Conservation (phyloP, 2,888 invertebrate species). For the Euzophera pinguis region DNA sequence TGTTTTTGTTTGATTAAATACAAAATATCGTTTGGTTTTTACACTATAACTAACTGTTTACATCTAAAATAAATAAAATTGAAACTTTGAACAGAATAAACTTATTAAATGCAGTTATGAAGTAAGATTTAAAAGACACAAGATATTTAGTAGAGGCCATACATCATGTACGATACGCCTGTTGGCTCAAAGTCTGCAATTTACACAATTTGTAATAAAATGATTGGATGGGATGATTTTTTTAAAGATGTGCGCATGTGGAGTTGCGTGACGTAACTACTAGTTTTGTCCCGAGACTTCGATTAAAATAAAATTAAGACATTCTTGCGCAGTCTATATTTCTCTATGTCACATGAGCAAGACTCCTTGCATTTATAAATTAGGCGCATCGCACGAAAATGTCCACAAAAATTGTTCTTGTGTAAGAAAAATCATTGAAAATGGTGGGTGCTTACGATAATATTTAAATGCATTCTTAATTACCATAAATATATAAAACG, state of each 20-base stretch:
- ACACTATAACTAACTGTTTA: slow-evolving; percentile 51
- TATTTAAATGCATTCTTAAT: slow-evolving; percentile 41
- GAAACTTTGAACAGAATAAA: not conserved
- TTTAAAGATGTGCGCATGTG: too few species aligned
- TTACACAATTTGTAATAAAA: too few species aligned
- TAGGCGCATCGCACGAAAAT: not conserved
- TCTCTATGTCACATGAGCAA: too few species aligned
- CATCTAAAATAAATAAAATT: slow-evolving; percentile 10
- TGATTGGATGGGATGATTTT: too few species aligned
- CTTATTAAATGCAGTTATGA: not conserved
- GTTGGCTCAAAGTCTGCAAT: too few species aligned
- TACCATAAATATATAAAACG: slow-evolving; percentile 42
- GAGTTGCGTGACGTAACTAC: too few species aligned
- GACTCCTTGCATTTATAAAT: too few species aligned
- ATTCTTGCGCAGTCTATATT: too few species aligned
- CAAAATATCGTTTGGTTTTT: slow-evolving; percentile 59
- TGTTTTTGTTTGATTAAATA: slow-evolving; percentile 25
- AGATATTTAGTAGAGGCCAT: too few species aligned
- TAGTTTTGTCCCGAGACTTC: too few species aligned
- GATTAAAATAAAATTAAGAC: too few species aligned
- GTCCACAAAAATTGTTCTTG: not conserved
- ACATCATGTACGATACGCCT: too few species aligned
- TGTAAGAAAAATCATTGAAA: slow-evolving; percentile 13
- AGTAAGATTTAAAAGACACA: not conserved
- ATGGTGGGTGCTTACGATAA: slow-evolving; percentile 48